Base-by-base conservation (phyloP, 1,140 invertebrate genomes). In the Pararge aegeria region DNA sequence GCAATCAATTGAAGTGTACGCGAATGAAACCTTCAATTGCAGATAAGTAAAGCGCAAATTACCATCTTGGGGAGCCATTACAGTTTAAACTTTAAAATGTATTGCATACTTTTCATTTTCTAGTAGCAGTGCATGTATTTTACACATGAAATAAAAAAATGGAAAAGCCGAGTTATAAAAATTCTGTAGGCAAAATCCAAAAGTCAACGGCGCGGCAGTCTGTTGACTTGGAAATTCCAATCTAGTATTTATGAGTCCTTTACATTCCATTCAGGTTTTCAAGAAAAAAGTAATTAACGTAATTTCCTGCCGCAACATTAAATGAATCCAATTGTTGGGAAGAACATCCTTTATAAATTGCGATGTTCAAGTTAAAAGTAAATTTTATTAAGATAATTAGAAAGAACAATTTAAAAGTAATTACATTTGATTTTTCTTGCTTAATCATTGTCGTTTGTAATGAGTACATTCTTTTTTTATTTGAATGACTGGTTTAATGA, bases 241-340 rank as follows among this genome's bases (percentile, higher is more conserved):
- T 78, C 75, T 72, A 62, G 46, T 74, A 60, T 75, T 70, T 69
- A 67, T 53, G 60, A 61, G 48, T 64, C 56, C 63, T 69, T 74
- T 71, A 69, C 65, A 70, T 73, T 71, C 62, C 54, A 61, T 56
- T 57, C 49, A 68, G 75, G 60, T 73, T 70, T 59, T 73, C 78
- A 62, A 37, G 73, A 69, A 79, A 79, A 77, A 83, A 74, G 72
- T 78, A 80, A 85, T 80, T 80, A 80, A 73, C 65, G 62, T 64
- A 57, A 60, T 64, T 70, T 74, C 66, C 70, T 71, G 60, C 54
- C 65, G 50, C 55, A 42, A 70, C 68, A 70, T 74, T 70, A 77
- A 82, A 72, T 75, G 66, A 75, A 74, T 73, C 66, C 66, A 74
- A 72, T 57, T 52, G 54, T 52, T 63, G 53, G 49, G 42, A 49